Evolutionary conservation across 2,888 invertebrate species (phyloP).

Genomic region (Scaptomyza reducta): DNA sequence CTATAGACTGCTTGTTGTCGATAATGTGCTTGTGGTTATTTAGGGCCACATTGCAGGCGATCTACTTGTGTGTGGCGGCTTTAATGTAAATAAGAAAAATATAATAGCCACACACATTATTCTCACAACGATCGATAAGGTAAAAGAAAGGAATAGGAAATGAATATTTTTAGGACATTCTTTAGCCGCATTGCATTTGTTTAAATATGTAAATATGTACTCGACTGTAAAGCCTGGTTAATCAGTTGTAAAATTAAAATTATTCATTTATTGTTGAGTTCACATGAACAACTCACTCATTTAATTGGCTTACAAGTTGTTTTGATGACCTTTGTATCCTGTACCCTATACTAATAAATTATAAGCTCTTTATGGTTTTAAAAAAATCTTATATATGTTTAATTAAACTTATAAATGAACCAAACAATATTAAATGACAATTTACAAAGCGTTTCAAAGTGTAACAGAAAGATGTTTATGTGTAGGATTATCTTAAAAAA

Average conservation of each 20-base stretch:
- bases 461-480: too few species aligned
- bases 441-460: neutral
- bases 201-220: too few species aligned
- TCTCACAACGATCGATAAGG: constrained; percentile 8
- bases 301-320: neutral
- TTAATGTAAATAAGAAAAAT: constrained; percentile 9
- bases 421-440: too few species aligned
- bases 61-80: constrained; percentile 29
- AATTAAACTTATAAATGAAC: neutral
- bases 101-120: neutral
- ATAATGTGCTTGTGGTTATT: constrained; percentile 71
- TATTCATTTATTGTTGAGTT: neutral
- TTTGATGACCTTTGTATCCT: neutral
- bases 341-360: neutral
- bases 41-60: constrained; percentile 67
- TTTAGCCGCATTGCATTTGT: too few species aligned
- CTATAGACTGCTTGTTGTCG: constrained; percentile 57
- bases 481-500: too few species aligned
- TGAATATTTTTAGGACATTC: too few species aligned
- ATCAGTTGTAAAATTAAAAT: neutral
- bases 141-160: neutral
- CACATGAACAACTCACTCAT: neutral
- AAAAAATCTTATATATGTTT: too few species aligned
- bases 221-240: too few species aligned
- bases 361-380: too few species aligned